Conservation (phyloP, 2,888 invertebrate genomes). For the Hydroisotoma schaefferi region DNA sequence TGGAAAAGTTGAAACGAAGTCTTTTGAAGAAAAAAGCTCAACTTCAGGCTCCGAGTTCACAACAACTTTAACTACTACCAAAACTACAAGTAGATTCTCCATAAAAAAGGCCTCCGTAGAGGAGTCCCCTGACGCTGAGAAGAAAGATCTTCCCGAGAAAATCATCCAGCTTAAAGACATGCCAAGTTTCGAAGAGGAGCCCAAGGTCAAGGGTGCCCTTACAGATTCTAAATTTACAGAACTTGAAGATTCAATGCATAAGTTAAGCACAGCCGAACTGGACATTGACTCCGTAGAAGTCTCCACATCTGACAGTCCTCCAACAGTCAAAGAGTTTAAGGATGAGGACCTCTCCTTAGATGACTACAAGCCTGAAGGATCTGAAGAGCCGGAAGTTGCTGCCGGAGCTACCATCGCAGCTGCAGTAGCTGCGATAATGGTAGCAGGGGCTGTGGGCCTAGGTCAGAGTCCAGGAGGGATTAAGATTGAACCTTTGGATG, state of each 20-base stretch:
- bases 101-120: slow-evolving; percentile 14
- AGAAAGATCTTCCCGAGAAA: slow-evolving; percentile 40
- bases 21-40: neutral
- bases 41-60: too few relatives aligned
- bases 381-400: too few relatives aligned
- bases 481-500: too few relatives aligned
- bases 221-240: too few relatives aligned
- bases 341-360: neutral
- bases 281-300: slow-evolving; percentile 58
- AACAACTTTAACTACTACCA: neutral
- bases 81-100: neutral
- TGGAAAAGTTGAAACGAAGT: too few relatives aligned
- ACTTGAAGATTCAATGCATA: slow-evolving; percentile 53
- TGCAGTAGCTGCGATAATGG: neutral
- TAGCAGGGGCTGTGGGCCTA: neutral
- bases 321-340: slow-evolving; percentile 22
- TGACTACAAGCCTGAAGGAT: neutral
- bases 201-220: neutral
- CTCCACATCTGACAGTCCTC: slow-evolving; percentile 33
- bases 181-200: neutral
- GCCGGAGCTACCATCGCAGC: too few relatives aligned
- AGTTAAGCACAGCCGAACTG: slow-evolving; percentile 62
- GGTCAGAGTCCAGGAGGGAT: too few relatives aligned
- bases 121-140: slow-evolving; percentile 34
- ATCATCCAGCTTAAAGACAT: slow-evolving; percentile 7